These are phyloP conservation scores for Neosalanx taihuensis DNA, from an alignment of 2,797 vertebrate genomes.

Conservation along the genomic window DNA sequence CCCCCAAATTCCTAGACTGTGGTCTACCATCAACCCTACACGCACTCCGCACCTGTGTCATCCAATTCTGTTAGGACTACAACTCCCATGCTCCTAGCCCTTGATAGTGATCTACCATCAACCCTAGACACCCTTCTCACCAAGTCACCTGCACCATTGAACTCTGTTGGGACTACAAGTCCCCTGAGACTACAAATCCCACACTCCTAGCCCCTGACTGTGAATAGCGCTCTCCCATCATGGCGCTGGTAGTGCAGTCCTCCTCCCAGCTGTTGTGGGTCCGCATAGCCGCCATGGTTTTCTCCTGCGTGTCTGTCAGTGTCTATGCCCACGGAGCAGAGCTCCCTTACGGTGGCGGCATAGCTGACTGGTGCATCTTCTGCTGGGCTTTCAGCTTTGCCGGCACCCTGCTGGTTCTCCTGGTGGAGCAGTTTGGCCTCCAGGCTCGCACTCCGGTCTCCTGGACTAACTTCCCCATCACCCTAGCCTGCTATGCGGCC, in stretches of 20 bases:
- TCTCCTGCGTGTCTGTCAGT: constrained; percentile 81
- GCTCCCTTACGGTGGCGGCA: rapidly evolving
- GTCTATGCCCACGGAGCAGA: constrained; percentile 51
- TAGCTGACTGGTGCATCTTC: constrained; percentile 83
- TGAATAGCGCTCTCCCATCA: constrained; percentile 42
- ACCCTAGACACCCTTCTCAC: not conserved
- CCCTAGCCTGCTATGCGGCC: constrained; percentile 77
- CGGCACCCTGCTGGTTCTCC: constrained; percentile 77
- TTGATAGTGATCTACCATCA: not conserved
- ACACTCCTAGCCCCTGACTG: not conserved
- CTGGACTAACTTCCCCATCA: constrained; percentile 89
- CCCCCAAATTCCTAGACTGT: too few relatives aligned
- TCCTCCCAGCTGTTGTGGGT: constrained; percentile 73
- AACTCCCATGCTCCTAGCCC: not conserved
- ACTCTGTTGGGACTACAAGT: not conserved
- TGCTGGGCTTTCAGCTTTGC: constrained; percentile 87
- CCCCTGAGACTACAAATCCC: not conserved
- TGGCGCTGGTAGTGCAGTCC: constrained; percentile 62
- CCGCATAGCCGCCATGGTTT: constrained; percentile 76
- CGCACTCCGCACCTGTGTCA: too few relatives aligned
- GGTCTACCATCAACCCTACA: too few relatives aligned
- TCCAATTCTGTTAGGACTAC: not conserved
- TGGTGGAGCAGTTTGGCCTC: constrained; percentile 75
- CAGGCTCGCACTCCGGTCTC: constrained; percentile 78
- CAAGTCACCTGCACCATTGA: not conserved